Base-by-base conservation (phyloP, 2,797 vertebrate species). In the Mus minutoides region DNA sequence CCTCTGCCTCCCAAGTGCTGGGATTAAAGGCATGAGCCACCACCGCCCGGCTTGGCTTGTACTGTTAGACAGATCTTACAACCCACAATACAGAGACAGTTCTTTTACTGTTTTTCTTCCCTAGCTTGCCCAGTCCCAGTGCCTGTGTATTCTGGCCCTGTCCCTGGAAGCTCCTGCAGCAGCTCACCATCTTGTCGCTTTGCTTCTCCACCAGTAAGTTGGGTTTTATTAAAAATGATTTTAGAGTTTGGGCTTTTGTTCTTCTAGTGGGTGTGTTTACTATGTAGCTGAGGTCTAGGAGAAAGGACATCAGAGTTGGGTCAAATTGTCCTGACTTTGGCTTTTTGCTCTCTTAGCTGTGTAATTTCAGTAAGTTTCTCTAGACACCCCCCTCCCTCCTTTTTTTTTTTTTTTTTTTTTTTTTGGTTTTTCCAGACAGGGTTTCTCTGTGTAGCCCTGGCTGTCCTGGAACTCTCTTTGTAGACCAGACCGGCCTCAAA, bases 101-200 rank as follows among this genome's bases (percentile, higher is more conserved):
- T 19, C 40, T 4, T 37, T 58, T 22, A 4, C 24, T 85, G 71
- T 71, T 8, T 91, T 92, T 98, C 52, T 92, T 89, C 87, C 94
- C 22, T 96, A 99, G 99, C 99, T 8, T 99, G 99, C 97, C 99
- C 99, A n/a, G 99, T 99, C 14, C 99, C 99, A 0, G 99, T 99
- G 93, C 99, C 99, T 89, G 98, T 98, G 0, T 98, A 99, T 6
- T 98, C 99, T 56, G 99, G 98, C 80, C 98, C 99, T 5, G 98
- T 98, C 93, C 98, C 99, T 0, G 99, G 99, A 98, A 99, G 99
- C 97, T 99, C 99, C 96, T 99, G 99, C 94, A 98, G 99, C 87
- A 99, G 99, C 98, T 99, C 99, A 49, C 99, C 99, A 1, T 99
- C 99, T 22, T 99, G 99, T 96, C 99, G 99, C 73, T 99, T 99